These are phyloP conservation scores for Drosophila peninsularis DNA, from an alignment of 2,888 invertebrate species.

Conservation along the genomic window DNA sequence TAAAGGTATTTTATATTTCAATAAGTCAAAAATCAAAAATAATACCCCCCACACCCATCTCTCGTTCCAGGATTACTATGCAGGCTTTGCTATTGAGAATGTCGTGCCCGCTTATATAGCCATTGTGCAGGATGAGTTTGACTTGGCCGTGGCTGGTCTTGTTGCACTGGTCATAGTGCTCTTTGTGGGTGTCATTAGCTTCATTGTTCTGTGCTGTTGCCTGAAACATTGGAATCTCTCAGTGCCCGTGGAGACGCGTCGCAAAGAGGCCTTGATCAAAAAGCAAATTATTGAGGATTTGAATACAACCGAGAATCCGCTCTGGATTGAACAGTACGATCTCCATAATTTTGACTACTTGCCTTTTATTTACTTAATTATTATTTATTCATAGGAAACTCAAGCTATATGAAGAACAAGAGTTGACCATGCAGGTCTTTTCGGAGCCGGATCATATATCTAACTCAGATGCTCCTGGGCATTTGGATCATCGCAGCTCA, in stretches of 20 bases:
- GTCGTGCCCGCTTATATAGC: conserved; percentile 89
- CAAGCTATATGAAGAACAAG: conserved; percentile 95
- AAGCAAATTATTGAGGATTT: conserved; percentile 93
- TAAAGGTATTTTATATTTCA: conserved; percentile 87
- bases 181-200: conserved; percentile 93
- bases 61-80: conserved; percentile 86
- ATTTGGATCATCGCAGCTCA: conserved; percentile 82
- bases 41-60: neutral
- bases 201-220: conserved; percentile 94
- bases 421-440: conserved; percentile 96
- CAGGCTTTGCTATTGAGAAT: conserved; percentile 90
- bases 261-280: conserved; percentile 92
- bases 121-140: conserved; percentile 90
- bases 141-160: conserved; percentile 93
- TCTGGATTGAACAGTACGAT: conserved; percentile 95
- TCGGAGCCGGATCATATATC: conserved; percentile 88
- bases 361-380: neutral
- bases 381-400: conserved; percentile 87
- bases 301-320: conserved; percentile 95
- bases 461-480: conserved; percentile 83
- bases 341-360: neutral
- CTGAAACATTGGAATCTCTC: conserved; percentile 94
- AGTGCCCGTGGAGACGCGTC: conserved; percentile 91
- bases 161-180: conserved; percentile 94
- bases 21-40: neutral